Evolutionary conservation across 2,797 vertebrate species (phyloP), one percentile per base, ranked within the genome.

Genomic region (Clarias laeviceps): DNA sequence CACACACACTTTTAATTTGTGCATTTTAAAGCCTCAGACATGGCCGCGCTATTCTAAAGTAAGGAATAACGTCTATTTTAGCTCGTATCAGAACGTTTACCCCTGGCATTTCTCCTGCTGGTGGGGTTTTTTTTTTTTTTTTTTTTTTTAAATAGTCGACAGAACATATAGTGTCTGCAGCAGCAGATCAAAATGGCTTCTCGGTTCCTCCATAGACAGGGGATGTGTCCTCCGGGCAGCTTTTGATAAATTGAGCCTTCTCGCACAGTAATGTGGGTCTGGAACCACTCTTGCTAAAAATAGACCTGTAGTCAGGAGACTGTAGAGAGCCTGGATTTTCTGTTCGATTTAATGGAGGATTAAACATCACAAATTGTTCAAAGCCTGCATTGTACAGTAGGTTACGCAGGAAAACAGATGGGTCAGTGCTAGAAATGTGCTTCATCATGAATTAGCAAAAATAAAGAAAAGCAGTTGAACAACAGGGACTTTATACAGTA

Each of bases 211-310:
- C 73, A 29, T 37, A 56, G 50, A 59, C 11, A 27, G 24, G 24
- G 72, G 70, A 59, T 70, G 20, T 54, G 79, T 68, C 62, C 68
- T 80, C 62, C 40, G 22, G 79, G 62, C 79, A 80, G 79, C 79
- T 80, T 80, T 72, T 78, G 45, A 29, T 68, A 61, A 84, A 79
- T 61, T 84, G 59, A 84, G 32, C 15, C 61, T 78, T 57, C 54
- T 79, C 59, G 40, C 78, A 22, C 70, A 50, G 40, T 73, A 64
- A 80, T 32, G 79, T 82, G 59, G 59, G 22, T 82, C 84, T 85
- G 79, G 79, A 76, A 85, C 22, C 45, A 65, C 29, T 77, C 59
- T 37, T 22, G 54, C 57, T 80, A 73, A 72, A 85, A 80, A 84
- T 79, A 84, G 65, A 54, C 20, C 37, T 79, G 77, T 2, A 73